Base-by-base conservation (phyloP, 2,797 vertebrate genomes). In the Pelochelys cantorii region DNA sequence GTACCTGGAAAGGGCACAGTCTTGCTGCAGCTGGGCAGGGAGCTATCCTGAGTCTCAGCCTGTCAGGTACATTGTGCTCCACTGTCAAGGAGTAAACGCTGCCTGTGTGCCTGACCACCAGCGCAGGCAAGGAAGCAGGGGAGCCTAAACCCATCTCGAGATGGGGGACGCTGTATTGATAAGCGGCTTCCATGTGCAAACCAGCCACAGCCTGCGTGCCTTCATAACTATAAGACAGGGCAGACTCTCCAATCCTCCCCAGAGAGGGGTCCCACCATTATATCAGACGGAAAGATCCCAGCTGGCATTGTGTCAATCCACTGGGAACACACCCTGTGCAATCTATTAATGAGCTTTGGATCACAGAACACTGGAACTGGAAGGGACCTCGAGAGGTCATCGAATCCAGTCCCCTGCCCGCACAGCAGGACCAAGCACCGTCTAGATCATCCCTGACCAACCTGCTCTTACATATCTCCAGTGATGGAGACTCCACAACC, bases 201-300 rank as follows among this genome's bases (percentile, higher is more conserved):
- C 34, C 52, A 55, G 48, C 71, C 17, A 55, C 20, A 17, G 20
- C 48, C 82, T 1, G 0, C 55, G 25, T 12, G 52, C 17, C 53
- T 79, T 82, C 0, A 0, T 4, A 71, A 11, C 31, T 15, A 14
- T 34, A 29, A 48, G 20, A 25, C 9, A 2, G 0, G 25, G 1
- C 0, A 11, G 31, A 6, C 22, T 65, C 80, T 53, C 22, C 62
- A 34, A 34, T 4, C 15, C 29, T 10, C 17, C 3, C 31, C 62
- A 52, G 25, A 1, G 0, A 14, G 27, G 20, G 25, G 25, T 90
- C 20, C 48, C 31, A n/a, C 56, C 57, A 5, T 8, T 15, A 18
- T 42, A 78, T 23, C 34, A 37, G 5, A 8, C 2, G 9, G 23
- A 54, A 11, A 1, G 17, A 23, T 8, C 8, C 22, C 79, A 34